These are phyloP conservation scores for Nomada fabriciana DNA, from an alignment of 2,888 invertebrate genomes.

Conservation along the genomic window DNA sequence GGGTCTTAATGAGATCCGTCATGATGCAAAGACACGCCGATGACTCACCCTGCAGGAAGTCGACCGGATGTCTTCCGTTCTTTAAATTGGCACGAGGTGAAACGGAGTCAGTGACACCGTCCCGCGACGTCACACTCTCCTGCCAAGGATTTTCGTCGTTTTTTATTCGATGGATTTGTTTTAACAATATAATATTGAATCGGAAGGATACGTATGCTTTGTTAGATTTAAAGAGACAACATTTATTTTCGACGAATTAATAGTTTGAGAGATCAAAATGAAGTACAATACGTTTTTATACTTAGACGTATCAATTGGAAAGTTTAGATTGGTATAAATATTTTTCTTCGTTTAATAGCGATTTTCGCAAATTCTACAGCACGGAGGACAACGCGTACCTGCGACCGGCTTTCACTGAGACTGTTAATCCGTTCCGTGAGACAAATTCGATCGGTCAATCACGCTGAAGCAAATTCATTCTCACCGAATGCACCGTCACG, in stretches of 20 bases:
- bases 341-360: not conserved
- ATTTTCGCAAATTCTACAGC: not conserved
- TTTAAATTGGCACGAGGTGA: slow-evolving; percentile 62
- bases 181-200: not conserved
- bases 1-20: slow-evolving; percentile 61
- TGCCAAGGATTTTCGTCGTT: not conserved
- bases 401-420: slow-evolving; percentile 8
- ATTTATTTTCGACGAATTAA: no score
- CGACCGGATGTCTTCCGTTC: slow-evolving; percentile 65
- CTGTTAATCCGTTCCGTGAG: slow-evolving; percentile 25
- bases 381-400: not conserved
- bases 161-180: not conserved
- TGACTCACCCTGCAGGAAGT: slow-evolving; percentile 62
- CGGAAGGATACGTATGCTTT: no score
- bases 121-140: not conserved
- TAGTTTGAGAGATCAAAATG: no score
- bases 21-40: slow-evolving; percentile 53
- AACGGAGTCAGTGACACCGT: slow-evolving; percentile 55
- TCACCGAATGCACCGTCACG: not conserved
- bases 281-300: no score
- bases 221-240: no score
- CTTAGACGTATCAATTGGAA: no score
- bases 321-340: no score
- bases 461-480: slow-evolving; percentile 16
- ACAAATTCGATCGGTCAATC: slow-evolving; percentile 40